Percentiles rank a stretch among this genome's conserved stretches.
phyloP scores from a whole-genome alignment of 1,140 invertebrate genomes.

The Nomia melanderi region DNA sequence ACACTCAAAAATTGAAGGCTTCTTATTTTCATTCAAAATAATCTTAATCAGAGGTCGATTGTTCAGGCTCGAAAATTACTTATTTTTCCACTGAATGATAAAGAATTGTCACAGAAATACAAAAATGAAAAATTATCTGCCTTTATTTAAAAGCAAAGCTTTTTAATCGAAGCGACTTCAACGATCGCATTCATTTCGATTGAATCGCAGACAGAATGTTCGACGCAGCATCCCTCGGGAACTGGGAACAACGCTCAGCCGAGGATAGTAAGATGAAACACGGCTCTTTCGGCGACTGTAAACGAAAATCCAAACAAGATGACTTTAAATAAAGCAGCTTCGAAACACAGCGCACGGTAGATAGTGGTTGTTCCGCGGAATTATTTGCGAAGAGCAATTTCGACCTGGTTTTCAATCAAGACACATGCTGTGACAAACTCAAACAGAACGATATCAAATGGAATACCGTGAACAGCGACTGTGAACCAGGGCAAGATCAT shows the following conservation, averaged over 20 bases:
- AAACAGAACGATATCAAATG: slow-evolving; percentile 4
- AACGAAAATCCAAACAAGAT: slow-evolving; percentile 35
- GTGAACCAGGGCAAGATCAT: not conserved
- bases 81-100: too few species aligned
- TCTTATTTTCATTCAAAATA: too few species aligned
- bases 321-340: slow-evolving; percentile 26
- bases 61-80: too few species aligned
- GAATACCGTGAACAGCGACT: not conserved
- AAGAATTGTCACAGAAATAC: too few species aligned
- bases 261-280: slow-evolving; percentile 9
- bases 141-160: too few species aligned
- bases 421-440: not conserved
- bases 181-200: too few species aligned
- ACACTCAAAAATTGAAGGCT: too few species aligned
- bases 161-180: too few species aligned
- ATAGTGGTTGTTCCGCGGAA: not conserved
- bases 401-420: slow-evolving; percentile 33
- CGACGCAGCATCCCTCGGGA: not conserved
- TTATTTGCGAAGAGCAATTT: slow-evolving; percentile 41
- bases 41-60: too few species aligned
- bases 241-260: not conserved
- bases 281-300: slow-evolving; percentile 5
- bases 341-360: not conserved
- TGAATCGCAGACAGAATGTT: too few species aligned
- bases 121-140: too few species aligned